A percentile compares a stretch with the other conserved stretches of the same genome.
These are phyloP conservation scores for Molothrus aeneus DNA, from an alignment of 2,797 vertebrate genomes.

Conservation along the genomic window DNA sequence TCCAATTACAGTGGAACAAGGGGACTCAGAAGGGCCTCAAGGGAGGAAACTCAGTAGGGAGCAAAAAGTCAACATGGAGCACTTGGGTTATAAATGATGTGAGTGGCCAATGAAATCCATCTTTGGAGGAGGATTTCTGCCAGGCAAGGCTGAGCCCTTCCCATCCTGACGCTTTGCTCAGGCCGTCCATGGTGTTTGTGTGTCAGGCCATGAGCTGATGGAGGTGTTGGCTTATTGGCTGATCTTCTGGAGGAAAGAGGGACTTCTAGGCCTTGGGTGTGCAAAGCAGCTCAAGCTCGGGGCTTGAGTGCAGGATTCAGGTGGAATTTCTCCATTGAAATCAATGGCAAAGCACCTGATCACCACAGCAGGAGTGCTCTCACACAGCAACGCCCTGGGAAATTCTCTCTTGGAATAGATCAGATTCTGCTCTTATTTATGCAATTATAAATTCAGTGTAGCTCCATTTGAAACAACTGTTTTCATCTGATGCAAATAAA, in stretches of 20 bases:
- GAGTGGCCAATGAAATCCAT: not conserved
- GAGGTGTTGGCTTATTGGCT: not conserved
- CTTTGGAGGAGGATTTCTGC: not conserved
- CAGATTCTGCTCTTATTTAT: not conserved
- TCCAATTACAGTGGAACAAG: not conserved
- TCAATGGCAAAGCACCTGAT: not conserved
- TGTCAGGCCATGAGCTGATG: not conserved
- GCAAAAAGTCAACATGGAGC: not conserved
- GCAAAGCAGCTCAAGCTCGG: not conserved
- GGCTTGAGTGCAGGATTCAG: not conserved
- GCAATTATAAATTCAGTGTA: not conserved
- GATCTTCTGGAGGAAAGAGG: not conserved
- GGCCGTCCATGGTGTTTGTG: accelerated
- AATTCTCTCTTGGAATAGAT: not conserved
- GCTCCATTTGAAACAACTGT: conserved; percentile 13
- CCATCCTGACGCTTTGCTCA: not conserved
- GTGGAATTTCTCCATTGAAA: not conserved
- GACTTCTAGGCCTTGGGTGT: not conserved
- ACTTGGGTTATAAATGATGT: not conserved
- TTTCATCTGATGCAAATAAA: conserved; percentile 54
- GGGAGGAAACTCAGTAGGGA: not conserved
- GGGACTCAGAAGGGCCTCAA: not conserved
- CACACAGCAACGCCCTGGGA: not conserved
- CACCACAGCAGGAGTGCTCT: not conserved
- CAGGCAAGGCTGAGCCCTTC: not conserved